Evolutionary conservation across 2,797 vertebrate species (phyloP), one percentile per base, ranked within the genome.

Genomic region (Tokudaia muenninki): DNA sequence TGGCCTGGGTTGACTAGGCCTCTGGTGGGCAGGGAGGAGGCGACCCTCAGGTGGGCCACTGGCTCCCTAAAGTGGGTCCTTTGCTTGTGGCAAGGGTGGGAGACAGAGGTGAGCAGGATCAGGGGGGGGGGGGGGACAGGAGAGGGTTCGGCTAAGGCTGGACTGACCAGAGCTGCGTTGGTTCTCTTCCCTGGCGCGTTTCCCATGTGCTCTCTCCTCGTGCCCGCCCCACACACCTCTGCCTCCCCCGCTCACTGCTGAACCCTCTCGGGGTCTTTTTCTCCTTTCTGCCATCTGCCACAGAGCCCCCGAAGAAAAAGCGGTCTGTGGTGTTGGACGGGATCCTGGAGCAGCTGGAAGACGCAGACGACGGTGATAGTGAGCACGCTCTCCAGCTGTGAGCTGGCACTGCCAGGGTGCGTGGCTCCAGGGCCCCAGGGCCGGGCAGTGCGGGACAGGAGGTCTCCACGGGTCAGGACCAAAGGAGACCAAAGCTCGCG

Each of bases 301-400:
- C 98, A 99, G 99, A 99, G 91, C 95, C 98, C 75, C 97, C 98
- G 0, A 99, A 99, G 98, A 99, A 99, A 84, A 99, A 99, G 94
- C 99, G 96, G 92, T 97, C 99, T 0, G 98, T 99, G 24, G 88
- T 99, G 93, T 94, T 99, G 98, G 99, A 99, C 88, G 99, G 99
- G 97, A 99, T 99, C 98, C 77, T 99, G 98, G 99, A 99, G 97
- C 98, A 98, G 34, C 99, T 99, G 98, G 99, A 99, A 97, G 98
- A 98, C 44, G 98, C 98, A 1, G 98, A 97, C 0, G 94, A 12
- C 4, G 98, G 96, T 84, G 90, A 87, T 7, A 98, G 92, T 10
- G 98, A 94, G 95, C 92, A 47, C 16, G 14, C 91, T 80, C 95
- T 93, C 75, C 86, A 44, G 87, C 92, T 92, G 81, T 96, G 97